phyloP scores from a whole-genome alignment of 2,113 vertebrate species.

The Xenopus tropicalis region UCB_Xtro_10.0 CM004445.2:34351001-34351500 shows the following conservation, averaged over 20 bases:
- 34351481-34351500: too few species aligned
- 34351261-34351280: slow-evolving; percentile 18
- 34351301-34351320: slow-evolving; percentile 17
- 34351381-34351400: too few species aligned
- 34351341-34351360: not conserved
- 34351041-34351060: not conserved
- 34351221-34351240: slow-evolving; percentile 16
- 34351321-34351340: slow-evolving; percentile 26
- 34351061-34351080: slow-evolving; percentile 15
- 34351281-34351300: slow-evolving; percentile 34
- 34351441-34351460: too few species aligned
- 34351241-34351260: slow-evolving; percentile 27
- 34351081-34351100: slow-evolving; percentile 36
- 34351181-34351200: not conserved
- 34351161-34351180: slow-evolving; percentile 30
- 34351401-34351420: too few species aligned
- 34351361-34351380: too few species aligned
- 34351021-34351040: not conserved
- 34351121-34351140: not conserved
- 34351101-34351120: slow-evolving; percentile 25
- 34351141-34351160: not conserved
- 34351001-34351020: too few species aligned
- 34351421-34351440: too few species aligned
- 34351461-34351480: too few species aligned
- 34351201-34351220: not conserved